Evolutionary conservation across 1,140 invertebrate species (phyloP), one percentile per base, ranked within the genome.

Genomic region (Bombus confusus): DNA sequence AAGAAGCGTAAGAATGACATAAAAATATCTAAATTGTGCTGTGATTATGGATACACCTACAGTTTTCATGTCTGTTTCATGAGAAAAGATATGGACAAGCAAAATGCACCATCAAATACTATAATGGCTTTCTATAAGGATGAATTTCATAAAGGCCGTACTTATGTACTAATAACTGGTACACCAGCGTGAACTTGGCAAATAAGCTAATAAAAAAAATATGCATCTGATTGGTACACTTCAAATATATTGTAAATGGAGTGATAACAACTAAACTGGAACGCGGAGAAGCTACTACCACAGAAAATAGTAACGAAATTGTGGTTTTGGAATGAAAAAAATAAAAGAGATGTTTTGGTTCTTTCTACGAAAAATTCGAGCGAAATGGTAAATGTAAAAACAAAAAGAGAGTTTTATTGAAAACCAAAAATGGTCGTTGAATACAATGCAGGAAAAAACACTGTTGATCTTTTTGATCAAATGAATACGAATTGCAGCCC

Each of bases 301-400:
- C 37, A 80, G 43, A 71, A 34, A 80, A 68, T 59, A 59, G 57
- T 47, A 31, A 62, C 25, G 68, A 43, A 22, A 80, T 80, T 25
- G 47, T 39, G 52, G 34, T 68, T n/a, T 72, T 72, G 43, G 39
- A 72, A 52, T 80, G n/a, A 31, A 0, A 80, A 47, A 72, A 68
- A 80, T 39, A 77, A 77, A 41, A 39, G 75, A 41, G 47, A 77
- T 39, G n/a, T 39, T 62, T 39, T 76, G 12, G 31, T 68, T 9
- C 13, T 68, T 12, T 68, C 31, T 15, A 68, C 66, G 3, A 68
- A 68, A 37, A 4, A 37, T 68, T 68, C 25, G 9, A 64, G n/a
- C 12, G n/a, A 64, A 64, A 64, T 31, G 31, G 64, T 31, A 66
- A 31, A 66, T 31, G 6, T 66, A 66, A 34, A 28, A 31, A 66